A percentile compares a stretch with the other conserved stretches of the same genome.
These are phyloP conservation scores for Wiebesia pumilae DNA, from an alignment of 1,140 invertebrate species.

Conservation along the genomic window DNA sequence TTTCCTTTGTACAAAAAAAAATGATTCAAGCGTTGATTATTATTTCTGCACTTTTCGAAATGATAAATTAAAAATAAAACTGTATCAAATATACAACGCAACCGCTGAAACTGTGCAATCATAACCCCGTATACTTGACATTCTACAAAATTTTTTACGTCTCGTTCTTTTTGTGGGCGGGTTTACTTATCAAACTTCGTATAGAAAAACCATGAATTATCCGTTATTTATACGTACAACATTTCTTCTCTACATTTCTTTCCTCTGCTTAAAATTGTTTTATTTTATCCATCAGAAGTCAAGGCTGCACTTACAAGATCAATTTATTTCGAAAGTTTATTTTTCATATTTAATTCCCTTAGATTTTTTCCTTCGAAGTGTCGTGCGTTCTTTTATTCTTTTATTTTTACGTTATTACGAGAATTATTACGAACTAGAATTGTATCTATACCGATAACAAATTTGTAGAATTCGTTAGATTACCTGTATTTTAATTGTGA, in stretches of 20 bases:
- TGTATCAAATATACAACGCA: neutral
- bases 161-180: constrained; percentile 6
- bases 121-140: neutral
- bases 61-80: neutral
- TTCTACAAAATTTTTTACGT: too few relatives aligned
- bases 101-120: neutral
- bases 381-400: too few relatives aligned
- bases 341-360: too few relatives aligned
- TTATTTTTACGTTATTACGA: too few relatives aligned
- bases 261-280: neutral
- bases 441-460: too few relatives aligned
- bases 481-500: too few relatives aligned
- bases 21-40: too few relatives aligned
- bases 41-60: neutral
- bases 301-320: neutral
- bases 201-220: constrained; percentile 31
- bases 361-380: too few relatives aligned
- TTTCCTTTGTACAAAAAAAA: too few relatives aligned
- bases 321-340: too few relatives aligned
- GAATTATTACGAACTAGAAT: too few relatives aligned
- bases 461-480: too few relatives aligned
- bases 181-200: neutral
- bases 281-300: neutral
- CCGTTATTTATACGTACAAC: neutral
- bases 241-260: constrained; percentile 9